Conservation (phyloP, 2,797 vertebrate species). For the Emydoidea blandingii region DNA sequence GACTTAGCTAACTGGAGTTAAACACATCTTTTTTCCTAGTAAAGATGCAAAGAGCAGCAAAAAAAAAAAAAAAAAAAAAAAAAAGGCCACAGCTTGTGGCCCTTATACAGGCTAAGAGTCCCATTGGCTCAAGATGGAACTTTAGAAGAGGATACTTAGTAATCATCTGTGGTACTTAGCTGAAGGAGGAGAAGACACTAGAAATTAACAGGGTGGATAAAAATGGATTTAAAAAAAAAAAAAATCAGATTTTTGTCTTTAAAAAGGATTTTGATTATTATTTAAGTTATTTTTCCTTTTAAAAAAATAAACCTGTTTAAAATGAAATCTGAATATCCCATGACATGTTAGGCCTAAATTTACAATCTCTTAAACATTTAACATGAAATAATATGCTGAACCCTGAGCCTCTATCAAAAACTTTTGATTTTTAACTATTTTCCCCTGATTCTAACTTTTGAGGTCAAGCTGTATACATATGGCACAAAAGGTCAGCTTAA, state of each 20-base stretch:
- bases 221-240: neutral
- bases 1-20: neutral
- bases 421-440: neutral
- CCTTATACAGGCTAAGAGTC: neutral
- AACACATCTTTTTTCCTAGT: neutral
- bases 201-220: neutral
- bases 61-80: neutral
- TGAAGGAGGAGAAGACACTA: neutral
- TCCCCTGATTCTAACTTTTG: neutral
- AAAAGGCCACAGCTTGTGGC: neutral
- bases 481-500: neutral
- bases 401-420: neutral
- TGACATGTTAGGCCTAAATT: neutral
- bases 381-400: neutral
- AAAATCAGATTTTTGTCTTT: neutral
- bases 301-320: neutral
- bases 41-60: neutral
- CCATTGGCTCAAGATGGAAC: rapidly evolving
- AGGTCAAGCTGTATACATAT: neutral
- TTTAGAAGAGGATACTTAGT: neutral
- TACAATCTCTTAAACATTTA: neutral
- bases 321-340: neutral
- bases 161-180: neutral
- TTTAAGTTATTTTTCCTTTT: too few species aligned
- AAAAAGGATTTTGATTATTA: too few species aligned